phyloP scores from a whole-genome alignment of 2,888 invertebrate genomes.

The Lepidochitona cinerea region DNA sequence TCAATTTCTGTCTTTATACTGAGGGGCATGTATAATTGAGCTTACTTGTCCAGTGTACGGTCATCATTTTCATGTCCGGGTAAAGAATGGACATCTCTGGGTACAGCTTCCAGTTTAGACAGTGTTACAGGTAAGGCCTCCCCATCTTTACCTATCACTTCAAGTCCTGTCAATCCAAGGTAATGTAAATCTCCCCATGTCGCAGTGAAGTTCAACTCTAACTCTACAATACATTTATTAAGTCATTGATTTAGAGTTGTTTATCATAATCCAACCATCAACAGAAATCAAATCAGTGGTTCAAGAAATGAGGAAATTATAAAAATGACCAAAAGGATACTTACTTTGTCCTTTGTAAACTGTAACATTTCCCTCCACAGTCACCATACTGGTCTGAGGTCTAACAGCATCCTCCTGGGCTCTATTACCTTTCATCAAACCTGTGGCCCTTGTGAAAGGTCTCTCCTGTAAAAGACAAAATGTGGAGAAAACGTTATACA shows the following conservation, averaged over 20 bases:
- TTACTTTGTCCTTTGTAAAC: slow-evolving; percentile 58
- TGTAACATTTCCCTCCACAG: slow-evolving; percentile 52
- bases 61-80: slow-evolving; percentile 67
- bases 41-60: slow-evolving; percentile 69
- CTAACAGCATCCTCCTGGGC: slow-evolving; percentile 32
- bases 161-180: slow-evolving; percentile 72
- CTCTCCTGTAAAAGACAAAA: slow-evolving; percentile 41
- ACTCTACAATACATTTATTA: too few relatives aligned
- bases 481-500: neutral
- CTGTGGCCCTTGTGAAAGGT: slow-evolving; percentile 62
- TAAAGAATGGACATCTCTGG: slow-evolving; percentile 63
- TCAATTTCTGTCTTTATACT: too few relatives aligned
- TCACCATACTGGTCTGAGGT: slow-evolving; percentile 41
- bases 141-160: slow-evolving; percentile 70
- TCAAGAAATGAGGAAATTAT: too few relatives aligned
- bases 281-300: too few relatives aligned
- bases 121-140: slow-evolving; percentile 62
- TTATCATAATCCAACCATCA: too few relatives aligned
- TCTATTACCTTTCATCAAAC: slow-evolving; percentile 41
- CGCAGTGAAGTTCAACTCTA: slow-evolving; percentile 69
- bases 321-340: too few relatives aligned
- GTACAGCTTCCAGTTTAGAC: slow-evolving; percentile 72
- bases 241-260: too few relatives aligned
- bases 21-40: too few relatives aligned
- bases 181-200: slow-evolving; percentile 73